These are phyloP conservation scores for Leptopilina myrica DNA, from an alignment of 2,888 invertebrate genomes.

Conservation along the genomic window DNA sequence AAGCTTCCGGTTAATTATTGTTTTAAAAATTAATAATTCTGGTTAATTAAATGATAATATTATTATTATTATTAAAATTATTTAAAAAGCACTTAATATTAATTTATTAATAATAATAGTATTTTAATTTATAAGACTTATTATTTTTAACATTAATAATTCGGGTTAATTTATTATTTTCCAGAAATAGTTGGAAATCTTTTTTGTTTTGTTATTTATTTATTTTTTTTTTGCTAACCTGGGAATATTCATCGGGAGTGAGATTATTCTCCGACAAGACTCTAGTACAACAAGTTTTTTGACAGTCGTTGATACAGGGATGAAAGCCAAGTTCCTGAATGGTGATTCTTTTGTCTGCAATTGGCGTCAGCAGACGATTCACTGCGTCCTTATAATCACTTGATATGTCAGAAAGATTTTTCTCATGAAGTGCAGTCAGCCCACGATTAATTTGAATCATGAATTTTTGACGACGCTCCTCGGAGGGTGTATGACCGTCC, in stretches of 20 bases:
- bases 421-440: slow-evolving; percentile 80
- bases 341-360: slow-evolving; percentile 79
- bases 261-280: slow-evolving; percentile 77
- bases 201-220: too few species aligned
- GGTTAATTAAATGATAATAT: too few species aligned
- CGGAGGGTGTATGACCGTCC: slow-evolving; percentile 75
- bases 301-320: slow-evolving; percentile 80
- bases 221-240: slow-evolving; percentile 46
- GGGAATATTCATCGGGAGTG: slow-evolving; percentile 60
- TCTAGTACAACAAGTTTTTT: slow-evolving; percentile 77
- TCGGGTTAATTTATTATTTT: too few species aligned
- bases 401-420: slow-evolving; percentile 77
- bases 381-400: slow-evolving; percentile 77
- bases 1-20: too few species aligned
- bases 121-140: too few species aligned
- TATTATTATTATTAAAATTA: too few species aligned
- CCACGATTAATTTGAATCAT: slow-evolving; percentile 84
- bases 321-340: slow-evolving; percentile 80
- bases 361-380: slow-evolving; percentile 79
- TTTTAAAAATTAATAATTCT: too few species aligned
- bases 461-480: slow-evolving; percentile 81
- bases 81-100: too few species aligned
- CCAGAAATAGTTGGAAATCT: too few species aligned
- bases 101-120: too few species aligned
- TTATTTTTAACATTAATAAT: too few species aligned